A percentile compares a stretch with the other conserved stretches of the same genome.
These are phyloP conservation scores for Sebastiscus tertius DNA, from an alignment of 2,797 vertebrate genomes.

Conservation along the genomic window DNA sequence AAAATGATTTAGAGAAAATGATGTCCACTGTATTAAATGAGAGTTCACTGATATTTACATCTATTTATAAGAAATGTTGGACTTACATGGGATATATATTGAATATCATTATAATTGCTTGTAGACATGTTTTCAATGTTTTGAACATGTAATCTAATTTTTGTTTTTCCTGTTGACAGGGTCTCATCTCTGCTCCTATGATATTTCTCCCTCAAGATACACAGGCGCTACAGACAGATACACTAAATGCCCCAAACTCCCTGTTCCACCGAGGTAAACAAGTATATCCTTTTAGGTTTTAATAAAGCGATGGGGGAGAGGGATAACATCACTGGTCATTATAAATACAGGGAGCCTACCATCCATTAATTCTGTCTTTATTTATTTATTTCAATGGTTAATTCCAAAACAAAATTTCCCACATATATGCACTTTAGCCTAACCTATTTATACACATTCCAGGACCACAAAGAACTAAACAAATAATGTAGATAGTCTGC, in stretches of 20 bases:
- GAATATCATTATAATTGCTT: neutral
- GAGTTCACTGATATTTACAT: neutral
- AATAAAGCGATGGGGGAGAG: neutral
- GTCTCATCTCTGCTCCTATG: slow-evolving; percentile 91
- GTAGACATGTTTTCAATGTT: neutral
- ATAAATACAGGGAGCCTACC: neutral
- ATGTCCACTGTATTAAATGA: neutral
- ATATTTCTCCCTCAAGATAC: slow-evolving; percentile 86
- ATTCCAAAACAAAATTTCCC: neutral
- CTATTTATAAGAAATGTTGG: neutral
- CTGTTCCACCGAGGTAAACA: slow-evolving; percentile 91
- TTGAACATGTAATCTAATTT: neutral
- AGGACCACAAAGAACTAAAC: neutral
- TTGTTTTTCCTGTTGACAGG: slow-evolving; percentile 72
- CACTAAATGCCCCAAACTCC: slow-evolving; percentile 92
- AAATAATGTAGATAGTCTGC: neutral
- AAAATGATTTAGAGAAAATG: neutral
- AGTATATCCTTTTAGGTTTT: neutral
- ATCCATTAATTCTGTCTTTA: neutral
- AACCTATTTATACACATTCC: neutral
- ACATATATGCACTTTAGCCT: neutral
- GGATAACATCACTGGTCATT: neutral
- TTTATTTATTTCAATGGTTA: neutral
- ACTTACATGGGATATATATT: neutral
- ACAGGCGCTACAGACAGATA: slow-evolving; percentile 69